Evolutionary conservation across 2,888 invertebrate genomes (phyloP).

Genomic region (Coleophora flavipennella): DNA sequence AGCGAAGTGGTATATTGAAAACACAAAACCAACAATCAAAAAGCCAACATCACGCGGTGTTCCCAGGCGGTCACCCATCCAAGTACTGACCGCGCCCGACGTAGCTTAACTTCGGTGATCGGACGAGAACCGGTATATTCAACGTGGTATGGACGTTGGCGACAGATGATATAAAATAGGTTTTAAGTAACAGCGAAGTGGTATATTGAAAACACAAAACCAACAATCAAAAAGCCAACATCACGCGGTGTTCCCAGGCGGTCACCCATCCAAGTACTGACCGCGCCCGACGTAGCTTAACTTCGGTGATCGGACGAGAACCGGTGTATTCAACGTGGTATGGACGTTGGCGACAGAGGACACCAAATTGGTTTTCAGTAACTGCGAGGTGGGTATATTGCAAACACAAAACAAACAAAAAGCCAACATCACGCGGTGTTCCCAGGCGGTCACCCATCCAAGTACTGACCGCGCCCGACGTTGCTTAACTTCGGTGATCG

Average conservation of each 20-base stretch:
- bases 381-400: too few relatives aligned
- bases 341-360: conserved; percentile 25
- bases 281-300: conserved; percentile 48
- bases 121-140: conserved; percentile 30
- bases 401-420: conserved; percentile 18
- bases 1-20: too few relatives aligned
- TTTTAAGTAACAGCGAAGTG: too few relatives aligned
- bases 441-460: conserved; percentile 43
- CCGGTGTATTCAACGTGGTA: conserved; percentile 43
- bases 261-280: conserved; percentile 49
- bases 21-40: too few relatives aligned
- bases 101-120: conserved; percentile 60
- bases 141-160: background rate
- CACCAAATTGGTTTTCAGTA: too few relatives aligned
- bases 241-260: conserved; percentile 34
- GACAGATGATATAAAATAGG: too few relatives aligned
- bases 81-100: conserved; percentile 47
- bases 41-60: conserved; percentile 38
- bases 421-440: conserved; percentile 37
- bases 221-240: conserved; percentile 32
- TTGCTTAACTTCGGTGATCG: conserved; percentile 61
- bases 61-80: conserved; percentile 43
- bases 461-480: conserved; percentile 47
- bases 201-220: too few relatives aligned
- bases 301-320: conserved; percentile 65